Evolutionary conservation across 1,140 invertebrate genomes (phyloP), one percentile per base, ranked within the genome.

Genomic region (Drosophila kikkawai): DNA sequence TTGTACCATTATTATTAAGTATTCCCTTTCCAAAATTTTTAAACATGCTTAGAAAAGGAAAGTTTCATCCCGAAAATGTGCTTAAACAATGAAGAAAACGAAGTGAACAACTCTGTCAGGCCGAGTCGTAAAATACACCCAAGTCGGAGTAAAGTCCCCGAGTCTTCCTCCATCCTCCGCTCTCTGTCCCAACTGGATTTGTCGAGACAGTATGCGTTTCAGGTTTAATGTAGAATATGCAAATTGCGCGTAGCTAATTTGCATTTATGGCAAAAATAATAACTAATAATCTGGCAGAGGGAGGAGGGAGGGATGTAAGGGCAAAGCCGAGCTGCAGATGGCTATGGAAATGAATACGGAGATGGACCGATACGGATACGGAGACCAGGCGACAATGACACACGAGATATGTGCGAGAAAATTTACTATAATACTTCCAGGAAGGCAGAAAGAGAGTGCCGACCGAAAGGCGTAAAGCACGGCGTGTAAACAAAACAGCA

Each of bases 341-440:
- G 59, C 70, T 65, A 45, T 47, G 45, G 57, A 48, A n/a, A 57
- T 63, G 50, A 61, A 45, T 36, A 41, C 29, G 37, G 47, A 36
- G 48, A 55, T 29, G 50, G 48, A 42, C 56, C 53, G 61, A 60
- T 44, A 63, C 53, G 42, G 64, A 57, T 71, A 42, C 51, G 69
- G 29, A 39, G 37, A 45, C 60, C 61, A 57, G 75, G 81, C 74
- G 79, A 81, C 75, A 86, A 88, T 83, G 69, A 81, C 65, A 65
- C 73, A 78, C 69, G 58, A 88, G 56, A 85, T 75, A 90, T 88
- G 90, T 88, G 85, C 85, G 85, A 82, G 82, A 85, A 90, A 88
- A 88, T 88, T 88, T 88, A 88, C 85, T 76, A 85, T 88, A 91
- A 88, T 90, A 85, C 81, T 88, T 88, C 85, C 85, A 88, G 82